Base-by-base conservation (phyloP, 2,113 vertebrate genomes). In the Hemichromis elongatus region DNA sequence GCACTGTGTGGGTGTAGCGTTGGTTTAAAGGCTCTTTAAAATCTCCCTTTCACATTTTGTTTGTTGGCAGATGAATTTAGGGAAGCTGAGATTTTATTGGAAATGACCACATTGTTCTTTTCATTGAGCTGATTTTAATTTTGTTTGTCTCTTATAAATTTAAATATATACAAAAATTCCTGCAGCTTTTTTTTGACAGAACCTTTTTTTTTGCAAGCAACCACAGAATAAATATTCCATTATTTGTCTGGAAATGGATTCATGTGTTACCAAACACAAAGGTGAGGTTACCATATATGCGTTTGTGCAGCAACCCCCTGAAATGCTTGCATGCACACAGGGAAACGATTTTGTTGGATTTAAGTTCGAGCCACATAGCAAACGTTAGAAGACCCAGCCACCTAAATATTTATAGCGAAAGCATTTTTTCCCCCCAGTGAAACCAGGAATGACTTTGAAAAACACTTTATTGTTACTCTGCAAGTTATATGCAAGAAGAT, bases 271-370 rank as follows among this genome's bases (percentile, higher is more conserved):
- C 47, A 45, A 45, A 47, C 40, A 70, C 0, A 0, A 28, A 73
- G 14, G 50, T 50, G 68, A 50, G 68, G 26, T 50, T 5, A 28
- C 2, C 14, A 28, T 28, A 47, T 11, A 73, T 73, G 21, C 18
- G 0, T 42, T 68, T 68, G 37, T 68, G 13, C 37, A 26, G 0
- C 21, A 68, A 42, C 26, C 24, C 13, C 37, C 0, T 11, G 13
- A 73, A 7, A 73, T 73, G 14, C 21, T 47, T 45, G 9, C 0
- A 70, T 10, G 66, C 13, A 70, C 37, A 26, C 21, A 26, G 13
- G 21, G 24, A 70, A 70, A 26, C 3, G 0, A 73, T 73, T 73
- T 28, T 47, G 40, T 28, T 0, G 24, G 66, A 47, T 28, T 18
- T 19, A 47, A 73, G 8, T 73, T 26, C 2, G 2, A 47, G 8